Evolutionary conservation across 1,140 invertebrate species (phyloP).

Genomic region (Notospermus geniculatus): DNA sequence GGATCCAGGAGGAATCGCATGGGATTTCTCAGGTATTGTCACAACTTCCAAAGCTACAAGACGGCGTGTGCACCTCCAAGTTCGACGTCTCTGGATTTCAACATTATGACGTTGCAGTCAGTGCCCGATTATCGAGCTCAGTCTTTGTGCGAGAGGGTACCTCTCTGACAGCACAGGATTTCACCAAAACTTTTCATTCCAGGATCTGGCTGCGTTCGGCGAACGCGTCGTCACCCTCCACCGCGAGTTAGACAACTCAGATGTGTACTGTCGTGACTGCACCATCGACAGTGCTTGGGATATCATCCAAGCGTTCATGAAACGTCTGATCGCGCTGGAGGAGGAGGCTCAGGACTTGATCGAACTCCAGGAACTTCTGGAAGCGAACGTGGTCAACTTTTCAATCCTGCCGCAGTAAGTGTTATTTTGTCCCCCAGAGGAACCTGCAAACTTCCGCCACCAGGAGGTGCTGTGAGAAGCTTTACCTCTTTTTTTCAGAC

Average conservation of each 20-base stretch:
- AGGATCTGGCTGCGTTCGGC: conserved; percentile 52
- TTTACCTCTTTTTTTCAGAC: too few relatives aligned
- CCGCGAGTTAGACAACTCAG: conserved; percentile 44
- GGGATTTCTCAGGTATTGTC: conserved; percentile 46
- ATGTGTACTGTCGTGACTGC: conserved; percentile 48
- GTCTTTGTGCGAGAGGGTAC: too few relatives aligned
- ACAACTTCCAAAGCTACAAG: too few relatives aligned
- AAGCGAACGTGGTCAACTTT: conserved; percentile 53
- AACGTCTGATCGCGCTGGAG: conserved; percentile 43
- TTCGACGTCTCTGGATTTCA: too few relatives aligned
- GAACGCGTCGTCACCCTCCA: conserved; percentile 38
- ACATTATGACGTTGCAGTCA: too few relatives aligned
- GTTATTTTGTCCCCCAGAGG: too few relatives aligned
- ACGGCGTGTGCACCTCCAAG: too few relatives aligned
- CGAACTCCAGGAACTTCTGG: conserved; percentile 54
- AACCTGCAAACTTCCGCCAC: too few relatives aligned
- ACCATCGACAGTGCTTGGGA: conserved; percentile 41
- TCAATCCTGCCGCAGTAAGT: conserved; percentile 48
- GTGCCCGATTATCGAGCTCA: too few relatives aligned
- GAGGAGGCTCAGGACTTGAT: conserved; percentile 55
- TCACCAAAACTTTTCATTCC: conserved; percentile 9
- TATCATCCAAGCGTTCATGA: conserved; percentile 46
- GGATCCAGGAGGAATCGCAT: conserved; percentile 55
- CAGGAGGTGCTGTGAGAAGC: too few relatives aligned
- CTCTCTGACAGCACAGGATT: too few relatives aligned